A percentile compares a stretch with the other conserved stretches of the same genome.
Evolutionary conservation across 2,113 vertebrate species (phyloP).

Genomic region (Suncus etruscus): DNA sequence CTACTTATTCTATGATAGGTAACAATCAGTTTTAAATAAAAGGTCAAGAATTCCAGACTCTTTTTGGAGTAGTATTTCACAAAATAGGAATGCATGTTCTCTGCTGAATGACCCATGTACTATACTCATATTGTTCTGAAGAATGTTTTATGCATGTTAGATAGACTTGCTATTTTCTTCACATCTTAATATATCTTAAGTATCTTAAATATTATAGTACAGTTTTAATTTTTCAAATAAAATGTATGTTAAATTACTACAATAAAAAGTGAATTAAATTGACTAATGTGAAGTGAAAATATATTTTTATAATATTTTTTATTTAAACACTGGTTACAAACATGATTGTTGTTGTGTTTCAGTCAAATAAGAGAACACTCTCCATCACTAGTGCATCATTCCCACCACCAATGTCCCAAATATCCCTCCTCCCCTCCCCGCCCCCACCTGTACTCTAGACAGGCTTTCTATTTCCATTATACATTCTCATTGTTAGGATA

Average conservation of each 20-base stretch:
- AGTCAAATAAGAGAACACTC: too few relatives aligned
- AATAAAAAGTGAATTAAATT: not conserved
- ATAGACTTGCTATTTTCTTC: conserved; percentile 14
- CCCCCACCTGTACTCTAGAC: too few relatives aligned
- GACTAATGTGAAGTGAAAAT: not conserved
- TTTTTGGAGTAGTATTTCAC: not conserved
- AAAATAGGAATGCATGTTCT: not conserved
- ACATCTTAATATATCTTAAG: conserved; percentile 5
- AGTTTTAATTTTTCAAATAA: not conserved
- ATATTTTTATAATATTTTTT: not conserved
- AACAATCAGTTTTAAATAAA: not conserved
- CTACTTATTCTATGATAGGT: not conserved
- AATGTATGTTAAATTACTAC: not conserved
- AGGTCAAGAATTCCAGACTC: not conserved
- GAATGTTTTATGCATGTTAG: not conserved
- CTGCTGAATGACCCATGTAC: not conserved
- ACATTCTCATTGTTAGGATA: too few relatives aligned
- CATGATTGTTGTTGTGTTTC: too few relatives aligned
- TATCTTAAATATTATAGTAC: conserved; percentile 1
- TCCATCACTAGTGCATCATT: too few relatives aligned
- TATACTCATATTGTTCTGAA: not conserved
- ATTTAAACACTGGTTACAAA: too few relatives aligned
- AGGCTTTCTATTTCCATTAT: too few relatives aligned
- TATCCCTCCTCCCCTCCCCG: too few relatives aligned
- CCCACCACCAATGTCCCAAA: too few relatives aligned